Conservation (phyloP, 2,113 vertebrate genomes). For the Cyprinus carpio region DNA sequence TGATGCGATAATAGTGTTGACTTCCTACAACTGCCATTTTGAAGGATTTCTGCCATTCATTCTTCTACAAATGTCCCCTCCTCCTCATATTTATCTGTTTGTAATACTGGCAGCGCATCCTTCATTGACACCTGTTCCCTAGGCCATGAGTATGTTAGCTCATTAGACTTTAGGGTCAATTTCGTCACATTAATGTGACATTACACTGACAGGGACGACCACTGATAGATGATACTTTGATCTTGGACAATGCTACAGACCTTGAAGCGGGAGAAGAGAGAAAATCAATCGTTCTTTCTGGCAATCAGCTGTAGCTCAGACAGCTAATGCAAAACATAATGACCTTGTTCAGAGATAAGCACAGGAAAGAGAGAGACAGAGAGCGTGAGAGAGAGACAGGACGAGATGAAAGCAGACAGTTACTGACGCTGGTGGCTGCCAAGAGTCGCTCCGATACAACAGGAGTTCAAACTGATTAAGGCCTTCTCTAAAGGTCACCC, state of each 20-base stretch:
- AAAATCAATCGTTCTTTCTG: conserved; percentile 52
- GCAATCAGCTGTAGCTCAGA: conserved; percentile 55
- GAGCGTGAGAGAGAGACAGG: conserved; percentile 19
- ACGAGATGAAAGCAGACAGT: conserved; percentile 20
- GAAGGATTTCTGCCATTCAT: neutral
- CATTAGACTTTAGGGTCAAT: conserved; percentile 19
- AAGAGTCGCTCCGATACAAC: conserved; percentile 18
- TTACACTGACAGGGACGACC: conserved; percentile 9
- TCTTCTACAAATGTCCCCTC: neutral
- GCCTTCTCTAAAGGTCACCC: conserved; percentile 54
- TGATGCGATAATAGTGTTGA: neutral
- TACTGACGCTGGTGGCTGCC: conserved; percentile 22
- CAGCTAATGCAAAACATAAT: conserved; percentile 58
- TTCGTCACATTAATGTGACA: conserved; percentile 19
- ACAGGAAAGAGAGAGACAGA: conserved; percentile 5
- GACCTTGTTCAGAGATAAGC: conserved; percentile 59
- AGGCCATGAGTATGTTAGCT: conserved; percentile 14
- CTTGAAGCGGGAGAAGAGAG: conserved; percentile 4
- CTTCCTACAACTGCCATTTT: conserved; percentile 22
- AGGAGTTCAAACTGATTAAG: conserved; percentile 50
- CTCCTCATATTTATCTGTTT: conserved; percentile 24
- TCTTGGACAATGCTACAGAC: neutral
- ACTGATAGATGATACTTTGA: conserved; percentile 33
- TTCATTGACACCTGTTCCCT: conserved; percentile 16
- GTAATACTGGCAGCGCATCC: neutral